Conservation (phyloP, 1,140 invertebrate genomes). For the Lanistes nyassanus region DNA sequence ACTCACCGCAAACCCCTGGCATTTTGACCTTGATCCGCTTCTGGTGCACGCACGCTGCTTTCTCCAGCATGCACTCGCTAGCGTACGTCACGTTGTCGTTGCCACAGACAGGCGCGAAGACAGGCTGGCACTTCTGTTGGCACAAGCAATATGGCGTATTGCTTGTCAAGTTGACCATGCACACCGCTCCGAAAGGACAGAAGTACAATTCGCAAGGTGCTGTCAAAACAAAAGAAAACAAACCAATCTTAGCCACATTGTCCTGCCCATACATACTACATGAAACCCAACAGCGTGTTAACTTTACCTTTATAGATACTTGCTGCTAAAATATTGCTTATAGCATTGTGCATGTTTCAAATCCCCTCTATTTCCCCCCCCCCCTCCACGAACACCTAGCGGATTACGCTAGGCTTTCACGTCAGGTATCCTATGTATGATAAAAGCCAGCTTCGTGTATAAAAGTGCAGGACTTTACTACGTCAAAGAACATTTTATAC, state of each 20-base stretch:
- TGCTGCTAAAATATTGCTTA: too few relatives aligned
- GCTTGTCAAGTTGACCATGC: constrained; percentile 83
- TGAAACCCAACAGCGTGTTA: too few relatives aligned
- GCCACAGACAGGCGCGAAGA: constrained; percentile 83
- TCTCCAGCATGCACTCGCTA: constrained; percentile 80
- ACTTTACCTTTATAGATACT: too few relatives aligned
- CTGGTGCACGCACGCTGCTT: constrained; percentile 83
- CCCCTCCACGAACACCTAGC: too few relatives aligned
- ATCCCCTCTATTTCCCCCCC: too few relatives aligned
- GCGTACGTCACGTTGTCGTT: constrained; percentile 82
- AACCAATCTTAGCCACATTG: background rate
- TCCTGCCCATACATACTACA: too few relatives aligned
- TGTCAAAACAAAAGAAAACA: constrained; percentile 43
- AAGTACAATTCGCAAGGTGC: constrained; percentile 57
- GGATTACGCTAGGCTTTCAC: too few relatives aligned
- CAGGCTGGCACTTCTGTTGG: constrained; percentile 79
- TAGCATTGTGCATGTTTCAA: too few relatives aligned
- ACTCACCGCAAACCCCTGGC: constrained; percentile 86
- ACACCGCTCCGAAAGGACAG: constrained; percentile 75
- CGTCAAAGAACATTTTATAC: too few relatives aligned
- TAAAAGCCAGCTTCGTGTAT: too few relatives aligned
- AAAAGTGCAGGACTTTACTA: too few relatives aligned
- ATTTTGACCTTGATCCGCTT: constrained; percentile 83
- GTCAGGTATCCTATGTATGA: too few relatives aligned
- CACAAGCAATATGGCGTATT: constrained; percentile 81